Conservation (phyloP, 2,113 vertebrate species). For the Alethe castanea region DNA sequence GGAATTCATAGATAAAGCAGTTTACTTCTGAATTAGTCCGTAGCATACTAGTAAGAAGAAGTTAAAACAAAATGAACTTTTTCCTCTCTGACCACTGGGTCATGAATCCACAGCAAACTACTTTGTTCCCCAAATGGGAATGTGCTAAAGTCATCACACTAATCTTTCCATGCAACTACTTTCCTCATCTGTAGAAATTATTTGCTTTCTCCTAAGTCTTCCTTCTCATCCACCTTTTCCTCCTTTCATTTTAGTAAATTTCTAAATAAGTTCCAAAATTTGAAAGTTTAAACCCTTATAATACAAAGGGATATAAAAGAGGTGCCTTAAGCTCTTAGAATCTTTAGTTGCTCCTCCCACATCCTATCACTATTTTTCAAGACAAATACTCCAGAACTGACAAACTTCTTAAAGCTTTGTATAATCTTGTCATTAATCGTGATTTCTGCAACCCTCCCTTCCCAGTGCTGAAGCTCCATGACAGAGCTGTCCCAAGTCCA, state of each 20-base stretch:
- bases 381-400: not conserved
- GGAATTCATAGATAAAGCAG: not conserved
- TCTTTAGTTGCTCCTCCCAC: not conserved
- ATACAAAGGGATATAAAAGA: not conserved
- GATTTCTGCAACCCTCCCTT: not conserved
- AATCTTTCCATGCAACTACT: not conserved
- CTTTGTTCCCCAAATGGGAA: not conserved
- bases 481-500: not conserved
- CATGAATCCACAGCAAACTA: not conserved
- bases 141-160: not conserved
- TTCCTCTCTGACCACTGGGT: not conserved
- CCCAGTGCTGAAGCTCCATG: not conserved
- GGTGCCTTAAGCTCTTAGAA: not conserved
- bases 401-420: not conserved
- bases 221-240: not conserved
- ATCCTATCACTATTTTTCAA: not conserved
- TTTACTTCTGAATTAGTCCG: not conserved
- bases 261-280: not conserved
- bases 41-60: not conserved
- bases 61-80: not conserved
- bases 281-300: not conserved
- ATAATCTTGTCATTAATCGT: not conserved
- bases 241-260: not conserved
- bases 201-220: not conserved
- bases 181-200: not conserved